Conservation (phyloP, 2,888 invertebrate species). For the Drosophila rubida region DNA sequence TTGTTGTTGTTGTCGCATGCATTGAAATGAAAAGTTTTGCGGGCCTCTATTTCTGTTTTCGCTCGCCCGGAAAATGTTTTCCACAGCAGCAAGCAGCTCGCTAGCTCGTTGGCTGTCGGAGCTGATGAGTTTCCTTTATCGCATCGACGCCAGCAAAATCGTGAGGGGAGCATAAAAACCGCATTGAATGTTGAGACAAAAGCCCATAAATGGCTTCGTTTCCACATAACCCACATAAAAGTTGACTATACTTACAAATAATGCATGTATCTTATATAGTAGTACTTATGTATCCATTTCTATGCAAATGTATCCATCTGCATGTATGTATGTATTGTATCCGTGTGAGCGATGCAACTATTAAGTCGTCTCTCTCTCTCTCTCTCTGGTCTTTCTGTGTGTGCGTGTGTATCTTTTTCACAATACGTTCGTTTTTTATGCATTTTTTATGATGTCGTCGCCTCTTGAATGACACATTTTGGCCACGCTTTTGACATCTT, state of each 20-base stretch:
- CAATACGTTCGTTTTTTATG: constrained; percentile 31
- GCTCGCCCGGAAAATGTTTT: constrained; percentile 40
- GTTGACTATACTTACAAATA: constrained; percentile 32
- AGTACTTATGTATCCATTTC: constrained; percentile 2
- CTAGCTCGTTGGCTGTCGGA: too few relatives aligned
- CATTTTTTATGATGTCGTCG: constrained; percentile 29
- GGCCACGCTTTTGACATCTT: constrained; percentile 57
- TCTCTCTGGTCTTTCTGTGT: not conserved
- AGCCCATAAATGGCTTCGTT: constrained; percentile 55
- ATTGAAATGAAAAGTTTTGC: constrained; percentile 62
- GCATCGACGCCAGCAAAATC: constrained; percentile 54
- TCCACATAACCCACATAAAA: constrained; percentile 57
- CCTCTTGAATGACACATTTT: constrained; percentile 28
- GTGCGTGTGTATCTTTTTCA: constrained; percentile 10
- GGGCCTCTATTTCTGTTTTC: constrained; percentile 17
- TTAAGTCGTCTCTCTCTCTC: constrained; percentile 7
- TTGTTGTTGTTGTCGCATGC: constrained; percentile 20
- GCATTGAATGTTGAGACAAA: constrained; percentile 54
- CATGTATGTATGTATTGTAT: constrained; percentile 5
- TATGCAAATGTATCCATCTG: constrained; percentile 49
- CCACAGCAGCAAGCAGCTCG: constrained; percentile 6
- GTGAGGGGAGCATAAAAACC: constrained; percentile 46
- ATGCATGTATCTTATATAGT: constrained; percentile 12
- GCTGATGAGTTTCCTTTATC: constrained; percentile 59
- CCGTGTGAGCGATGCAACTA: constrained; percentile 38